A percentile compares a stretch with the other conserved stretches of the same genome.
phyloP scores from a whole-genome alignment of 2,888 invertebrate genomes.

The Macaria notata region DNA sequence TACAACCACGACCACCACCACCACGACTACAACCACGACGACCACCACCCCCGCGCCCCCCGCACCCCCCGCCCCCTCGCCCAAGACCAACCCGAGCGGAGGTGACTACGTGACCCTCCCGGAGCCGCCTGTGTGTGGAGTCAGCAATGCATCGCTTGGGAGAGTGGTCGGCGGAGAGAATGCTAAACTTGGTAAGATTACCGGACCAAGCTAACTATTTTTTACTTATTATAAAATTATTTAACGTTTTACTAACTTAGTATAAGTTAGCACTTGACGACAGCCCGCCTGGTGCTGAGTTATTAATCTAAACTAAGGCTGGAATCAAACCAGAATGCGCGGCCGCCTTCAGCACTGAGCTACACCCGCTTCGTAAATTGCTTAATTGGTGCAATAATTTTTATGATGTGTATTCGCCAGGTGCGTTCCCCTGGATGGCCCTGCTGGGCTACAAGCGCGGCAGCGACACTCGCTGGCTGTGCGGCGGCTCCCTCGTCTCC shows the following conservation, averaged over 20 bases:
- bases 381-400: too few species aligned
- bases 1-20: slow-evolving; percentile 32
- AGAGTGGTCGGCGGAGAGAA: slow-evolving; percentile 88
- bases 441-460: slow-evolving; percentile 84
- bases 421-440: slow-evolving; percentile 86
- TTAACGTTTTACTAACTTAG: too few species aligned
- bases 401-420: slow-evolving; percentile 5
- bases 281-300: too few species aligned
- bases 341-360: too few species aligned
- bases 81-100: slow-evolving; percentile 6
- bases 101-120: slow-evolving; percentile 53
- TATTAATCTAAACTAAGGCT: too few species aligned
- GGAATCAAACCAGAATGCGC: too few species aligned
- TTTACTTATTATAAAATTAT: too few species aligned
- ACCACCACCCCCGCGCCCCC: slow-evolving; percentile 15
- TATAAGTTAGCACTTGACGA: too few species aligned
- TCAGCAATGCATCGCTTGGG: slow-evolving; percentile 76
- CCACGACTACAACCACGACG: slow-evolving; percentile 24
- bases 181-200: slow-evolving; percentile 81
- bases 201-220: too few species aligned
- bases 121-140: slow-evolving; percentile 84
- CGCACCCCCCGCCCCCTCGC: slow-evolving; percentile 16
- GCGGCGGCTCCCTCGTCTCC: slow-evolving; percentile 88
- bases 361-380: too few species aligned
- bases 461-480: slow-evolving; percentile 73